Percentiles rank a stretch among this genome's conserved stretches.
Conservation (phyloP, 1,140 invertebrate species). For the Drosophila ohnishii region DNA sequence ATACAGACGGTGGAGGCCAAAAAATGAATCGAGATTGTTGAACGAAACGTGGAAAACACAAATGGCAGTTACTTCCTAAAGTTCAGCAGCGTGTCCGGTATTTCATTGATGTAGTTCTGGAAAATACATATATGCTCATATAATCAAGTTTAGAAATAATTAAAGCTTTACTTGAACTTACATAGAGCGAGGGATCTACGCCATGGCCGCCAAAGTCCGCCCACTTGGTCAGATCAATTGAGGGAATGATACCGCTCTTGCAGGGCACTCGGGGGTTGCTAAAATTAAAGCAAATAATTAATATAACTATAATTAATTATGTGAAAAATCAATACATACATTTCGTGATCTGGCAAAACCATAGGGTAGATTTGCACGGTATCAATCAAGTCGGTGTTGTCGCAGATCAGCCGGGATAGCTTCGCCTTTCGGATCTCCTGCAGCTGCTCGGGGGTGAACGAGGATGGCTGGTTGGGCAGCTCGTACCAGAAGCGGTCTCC, state of each 20-base stretch:
- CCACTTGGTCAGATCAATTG: slow-evolving; percentile 94
- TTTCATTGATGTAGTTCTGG: slow-evolving; percentile 82
- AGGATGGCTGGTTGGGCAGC: slow-evolving; percentile 94
- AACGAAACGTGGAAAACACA: slow-evolving; percentile 40
- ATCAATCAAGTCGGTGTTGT: slow-evolving; percentile 96
- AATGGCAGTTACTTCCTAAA: slow-evolving; percentile 73
- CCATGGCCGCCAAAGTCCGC: slow-evolving; percentile 87
- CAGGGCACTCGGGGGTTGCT: slow-evolving; percentile 96
- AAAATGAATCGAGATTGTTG: slow-evolving; percentile 35
- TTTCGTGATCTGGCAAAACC: slow-evolving; percentile 94
- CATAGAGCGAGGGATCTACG: slow-evolving; percentile 85
- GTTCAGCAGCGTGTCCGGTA: slow-evolving; percentile 80
- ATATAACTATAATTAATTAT: not conserved
- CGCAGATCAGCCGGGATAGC: slow-evolving; percentile 95
- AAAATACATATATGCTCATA: slow-evolving; percentile 12
- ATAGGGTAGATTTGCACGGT: slow-evolving; percentile 97
- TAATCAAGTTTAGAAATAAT: too few relatives aligned
- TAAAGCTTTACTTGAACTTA: slow-evolving; percentile 83
- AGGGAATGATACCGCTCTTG: slow-evolving; percentile 92
- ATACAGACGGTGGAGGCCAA: slow-evolving; percentile 10
- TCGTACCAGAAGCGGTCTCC: slow-evolving; percentile 99
- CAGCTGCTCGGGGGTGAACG: slow-evolving; percentile 95
- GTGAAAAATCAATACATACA: slow-evolving; percentile 86
- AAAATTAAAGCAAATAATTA: not conserved
- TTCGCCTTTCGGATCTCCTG: slow-evolving; percentile 94